Conservation (phyloP, 37 sponge, comb jelly and placozoan species). For the Axinella damicornis region DNA sequence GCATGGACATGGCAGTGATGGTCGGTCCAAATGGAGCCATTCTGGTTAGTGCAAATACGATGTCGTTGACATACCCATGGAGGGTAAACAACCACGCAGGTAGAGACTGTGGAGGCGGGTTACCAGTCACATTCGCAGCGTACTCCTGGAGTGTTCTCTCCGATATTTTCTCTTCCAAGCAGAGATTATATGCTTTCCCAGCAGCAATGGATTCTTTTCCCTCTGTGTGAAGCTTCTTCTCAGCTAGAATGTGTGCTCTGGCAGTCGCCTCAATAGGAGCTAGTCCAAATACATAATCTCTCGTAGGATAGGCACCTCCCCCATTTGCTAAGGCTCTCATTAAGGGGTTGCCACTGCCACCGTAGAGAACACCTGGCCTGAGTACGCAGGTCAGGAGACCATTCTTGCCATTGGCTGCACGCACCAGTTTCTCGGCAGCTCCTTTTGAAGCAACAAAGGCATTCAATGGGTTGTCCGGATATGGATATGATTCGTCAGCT, state of each 20-base stretch:
- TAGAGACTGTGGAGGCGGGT: background rate
- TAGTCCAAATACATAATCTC: background rate
- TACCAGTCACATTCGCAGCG: no score
- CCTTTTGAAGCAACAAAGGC: slow-evolving; percentile 33
- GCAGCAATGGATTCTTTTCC: slow-evolving; percentile 4
- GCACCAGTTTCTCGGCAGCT: slow-evolving; percentile 40
- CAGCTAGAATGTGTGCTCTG: slow-evolving; percentile 53
- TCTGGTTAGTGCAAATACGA: slow-evolving; percentile 35
- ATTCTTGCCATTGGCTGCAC: slow-evolving; percentile 33
- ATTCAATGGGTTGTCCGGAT: slow-evolving; percentile 20
- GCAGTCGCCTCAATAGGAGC: slow-evolving; percentile 27
- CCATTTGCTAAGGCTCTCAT: background rate
- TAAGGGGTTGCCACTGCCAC: background rate
- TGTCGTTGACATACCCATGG: slow-evolving; percentile 24
- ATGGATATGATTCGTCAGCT: slow-evolving; percentile 37
- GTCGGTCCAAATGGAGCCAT: background rate
- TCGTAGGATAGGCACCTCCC: background rate
- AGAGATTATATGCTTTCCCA: slow-evolving; percentile 52
- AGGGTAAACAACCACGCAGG: slow-evolving; percentile 31
- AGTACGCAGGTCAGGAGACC: slow-evolving; percentile 50
- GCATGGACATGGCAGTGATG: background rate
- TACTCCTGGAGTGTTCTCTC: background rate
- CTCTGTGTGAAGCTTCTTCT: slow-evolving; percentile 40
- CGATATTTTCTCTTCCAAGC: background rate
- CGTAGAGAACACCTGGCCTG: slow-evolving; percentile 16